These are phyloP conservation scores for Globia sparganii DNA, from an alignment of 2,888 invertebrate species.

Conservation along the genomic window DNA sequence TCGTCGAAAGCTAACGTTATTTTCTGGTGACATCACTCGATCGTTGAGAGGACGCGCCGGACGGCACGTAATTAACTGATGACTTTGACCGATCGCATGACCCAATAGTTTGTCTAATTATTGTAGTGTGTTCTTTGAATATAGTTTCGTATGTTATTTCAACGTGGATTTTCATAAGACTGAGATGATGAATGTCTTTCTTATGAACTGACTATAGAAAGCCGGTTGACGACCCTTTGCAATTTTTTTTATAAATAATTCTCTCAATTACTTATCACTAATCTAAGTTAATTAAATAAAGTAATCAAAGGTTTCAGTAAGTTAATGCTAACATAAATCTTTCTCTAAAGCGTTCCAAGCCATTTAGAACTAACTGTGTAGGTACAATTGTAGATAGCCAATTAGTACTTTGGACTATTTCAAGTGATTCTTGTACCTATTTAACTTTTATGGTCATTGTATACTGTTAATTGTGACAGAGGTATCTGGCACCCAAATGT, in stretches of 20 bases:
- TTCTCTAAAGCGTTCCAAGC: constrained; percentile 6
- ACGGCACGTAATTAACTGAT: constrained; percentile 43
- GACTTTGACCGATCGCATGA: constrained; percentile 54
- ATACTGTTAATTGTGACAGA: not conserved
- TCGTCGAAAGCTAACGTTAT: constrained; percentile 5
- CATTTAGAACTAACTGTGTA: constrained; percentile 9
- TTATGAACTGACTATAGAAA: not conserved
- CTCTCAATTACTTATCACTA: constrained; percentile 14
- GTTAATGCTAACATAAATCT: constrained; percentile 23
- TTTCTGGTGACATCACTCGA: constrained; percentile 25
- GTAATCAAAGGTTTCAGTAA: constrained; percentile 36
- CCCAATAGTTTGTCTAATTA: constrained; percentile 40
- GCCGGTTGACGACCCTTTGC: not conserved
- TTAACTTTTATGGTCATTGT: constrained; percentile 10
- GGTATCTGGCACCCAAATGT: not conserved
- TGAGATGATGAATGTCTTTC: too few relatives aligned
- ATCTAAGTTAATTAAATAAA: constrained; percentile 57
- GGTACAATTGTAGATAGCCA: constrained; percentile 29
- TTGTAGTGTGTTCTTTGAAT: constrained; percentile 28
- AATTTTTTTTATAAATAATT: constrained; percentile 1
- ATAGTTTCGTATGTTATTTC: constrained; percentile 13
- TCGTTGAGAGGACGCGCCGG: constrained; percentile 8
- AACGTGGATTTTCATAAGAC: not conserved
- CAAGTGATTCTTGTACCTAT: not conserved
- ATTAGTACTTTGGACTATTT: constrained; percentile 10